Percentiles rank a stretch among this genome's conserved stretches.
Conservation (phyloP, 2,888 invertebrate species). For the Muscina levida region DNA sequence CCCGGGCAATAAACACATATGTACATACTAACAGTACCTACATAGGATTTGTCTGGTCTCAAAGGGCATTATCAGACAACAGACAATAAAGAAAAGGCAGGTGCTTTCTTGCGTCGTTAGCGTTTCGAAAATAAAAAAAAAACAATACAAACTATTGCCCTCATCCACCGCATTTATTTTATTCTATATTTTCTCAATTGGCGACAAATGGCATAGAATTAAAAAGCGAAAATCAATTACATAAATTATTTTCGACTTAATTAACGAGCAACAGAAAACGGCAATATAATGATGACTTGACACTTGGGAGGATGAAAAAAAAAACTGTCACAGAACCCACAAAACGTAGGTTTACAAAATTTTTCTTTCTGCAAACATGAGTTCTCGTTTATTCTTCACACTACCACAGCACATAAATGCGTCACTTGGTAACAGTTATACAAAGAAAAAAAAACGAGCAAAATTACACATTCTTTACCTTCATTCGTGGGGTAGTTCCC, state of each 20-base stretch:
- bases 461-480: slow-evolving; percentile 34
- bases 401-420: slow-evolving; percentile 33
- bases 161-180: too few relatives aligned
- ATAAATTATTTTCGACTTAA: slow-evolving; percentile 49
- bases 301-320: not conserved
- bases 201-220: too few relatives aligned
- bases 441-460: not conserved
- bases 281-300: too few relatives aligned
- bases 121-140: not conserved
- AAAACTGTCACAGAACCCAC: slow-evolving; percentile 15
- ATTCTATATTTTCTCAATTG: too few relatives aligned
- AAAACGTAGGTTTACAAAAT: not conserved
- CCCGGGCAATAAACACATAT: not conserved
- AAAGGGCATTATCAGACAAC: slow-evolving; percentile 26
- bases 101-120: slow-evolving; percentile 17
- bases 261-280: slow-evolving; percentile 5
- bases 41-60: not conserved
- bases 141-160: too few relatives aligned
- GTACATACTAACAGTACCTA: slow-evolving; percentile 1
- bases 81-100: slow-evolving; percentile 53
- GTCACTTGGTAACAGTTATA: slow-evolving; percentile 58
- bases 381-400: slow-evolving; percentile 14
- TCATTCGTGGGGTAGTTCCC: too few relatives aligned
- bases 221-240: slow-evolving; percentile 47
- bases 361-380: slow-evolving; percentile 14